These are phyloP conservation scores for Anomalospiza imberbis DNA, from an alignment of 2,797 vertebrate species.

Conservation along the genomic window DNA sequence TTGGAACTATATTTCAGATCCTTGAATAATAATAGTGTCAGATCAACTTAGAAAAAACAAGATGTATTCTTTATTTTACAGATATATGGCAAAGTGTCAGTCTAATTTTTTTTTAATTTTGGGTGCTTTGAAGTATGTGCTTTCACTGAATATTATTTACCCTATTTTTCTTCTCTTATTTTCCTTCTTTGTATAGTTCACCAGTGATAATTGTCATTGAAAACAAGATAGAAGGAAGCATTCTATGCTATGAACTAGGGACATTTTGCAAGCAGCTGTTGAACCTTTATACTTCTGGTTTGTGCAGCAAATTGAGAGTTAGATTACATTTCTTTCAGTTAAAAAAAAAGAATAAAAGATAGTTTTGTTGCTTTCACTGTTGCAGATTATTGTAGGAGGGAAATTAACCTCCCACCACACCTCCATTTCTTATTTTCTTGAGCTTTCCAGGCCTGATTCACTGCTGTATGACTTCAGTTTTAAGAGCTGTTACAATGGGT, in stretches of 20 bases:
- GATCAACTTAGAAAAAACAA: background rate
- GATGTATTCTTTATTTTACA: background rate
- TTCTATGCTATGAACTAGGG: background rate
- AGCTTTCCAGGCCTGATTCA: slow-evolving; percentile 39
- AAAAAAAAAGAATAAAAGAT: background rate
- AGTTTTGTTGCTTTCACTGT: background rate
- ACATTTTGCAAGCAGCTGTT: background rate
- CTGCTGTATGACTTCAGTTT: slow-evolving; percentile 10
- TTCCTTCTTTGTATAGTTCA: background rate
- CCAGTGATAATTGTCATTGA: background rate
- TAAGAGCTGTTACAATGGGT: background rate
- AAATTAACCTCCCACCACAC: slow-evolving; percentile 48
- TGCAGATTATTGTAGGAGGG: slow-evolving; percentile 34
- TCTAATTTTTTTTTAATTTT: background rate
- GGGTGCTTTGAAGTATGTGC: background rate
- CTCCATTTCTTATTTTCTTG: slow-evolving; percentile 27
- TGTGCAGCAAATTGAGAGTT: background rate
- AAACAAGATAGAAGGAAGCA: background rate
- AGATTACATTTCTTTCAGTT: background rate
- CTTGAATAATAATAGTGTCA: background rate
- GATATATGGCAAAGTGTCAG: background rate
- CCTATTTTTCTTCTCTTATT: background rate
- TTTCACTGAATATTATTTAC: background rate
- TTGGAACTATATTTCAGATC: background rate
- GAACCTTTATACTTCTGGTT: background rate